Evolutionary conservation across 1,140 invertebrate genomes (phyloP), one percentile per base, ranked within the genome.

Genomic region (Trachymyrmex cornetzi): DNA sequence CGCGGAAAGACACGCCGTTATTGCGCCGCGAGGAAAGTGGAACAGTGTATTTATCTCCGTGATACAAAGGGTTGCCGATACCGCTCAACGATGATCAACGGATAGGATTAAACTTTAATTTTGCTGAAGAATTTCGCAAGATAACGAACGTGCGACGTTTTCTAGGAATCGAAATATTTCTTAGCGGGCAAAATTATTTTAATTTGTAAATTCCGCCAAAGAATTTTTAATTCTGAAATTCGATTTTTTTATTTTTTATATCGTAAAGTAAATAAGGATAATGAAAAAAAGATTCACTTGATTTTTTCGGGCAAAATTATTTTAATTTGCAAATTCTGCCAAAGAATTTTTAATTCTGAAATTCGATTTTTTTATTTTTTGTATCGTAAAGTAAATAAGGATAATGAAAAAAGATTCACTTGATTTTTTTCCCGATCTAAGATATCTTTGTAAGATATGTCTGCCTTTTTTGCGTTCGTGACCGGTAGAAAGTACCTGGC

Each of bases 401-500:
- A 22, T 14, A 44, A 27, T 16, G 63, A 81, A 9, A 57, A 44
- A 75, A 12, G 53, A 3, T 27, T 24, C 7, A 14, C n/a, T 22
- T 24, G 44, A 63, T n/a, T 77, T 85, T 77, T 66, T 77, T 27
- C 63, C 1, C 19, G 34, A 50, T 63, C 19, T 14, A 30, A 75
- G 57, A 75, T 75, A 63, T 1, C 44, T 12, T 48, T 48, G n/a
- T 69, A 50, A 69, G 38, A 22, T 48, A 22, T 14, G n/a, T n/a
- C 3, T 38, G 34, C 4, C 0, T 14, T 67, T 67, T 67, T 67
- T 22, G 19, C 30, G 64, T 38, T 67, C 53, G 64, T 84, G 72
- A 84, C 53, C 85, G 85, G 79, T 90, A 90, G 89, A 90, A 90
- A 90, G 89, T 89, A 87, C 27, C 44, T 66, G 69, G 44, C 77